Base-by-base conservation (phyloP, 2,113 vertebrate genomes). In the zebrafish (Danio rerio) region DNA sequence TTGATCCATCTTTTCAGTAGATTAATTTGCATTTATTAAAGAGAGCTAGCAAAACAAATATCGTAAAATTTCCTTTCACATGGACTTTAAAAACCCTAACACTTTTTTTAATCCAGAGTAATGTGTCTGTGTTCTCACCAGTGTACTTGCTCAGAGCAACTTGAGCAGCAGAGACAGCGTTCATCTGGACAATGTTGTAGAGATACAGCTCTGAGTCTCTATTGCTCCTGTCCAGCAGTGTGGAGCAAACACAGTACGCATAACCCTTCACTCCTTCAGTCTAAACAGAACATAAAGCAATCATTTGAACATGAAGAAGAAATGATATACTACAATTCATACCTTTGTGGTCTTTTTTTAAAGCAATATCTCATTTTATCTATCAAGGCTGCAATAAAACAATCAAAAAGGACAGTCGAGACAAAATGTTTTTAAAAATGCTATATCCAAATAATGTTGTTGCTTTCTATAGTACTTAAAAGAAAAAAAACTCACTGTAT, bases 181-280 rank as follows among this genome's bases (percentile, higher is more conserved):
- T 98, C 98, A 99, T 99, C 90, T 99, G 94, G 56, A 99, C 92
- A 53, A 98, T 98, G 89, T 97, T 97, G 92, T 98, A 99, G 71
- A 86, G 93, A 85, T 98, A 99, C 0, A 96, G 89, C 20, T 98
- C 97, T 7, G 96, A 95, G 83, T 96, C 95, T 90, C 97, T 93
- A 90, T 98, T 99, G 91, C 90, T 94, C 92, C 96, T 94, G 89
- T 99, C 96, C 89, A 98, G 94, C 84, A 99, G 89, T 0, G 95
- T 99, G 86, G 96, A 94, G 87, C 97, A 99, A 0, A 99, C 98
- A 96, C 97, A 99, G 84, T 94, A 94, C 0, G 96, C 96, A 83
- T 99, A 99, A 84, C 97, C 98, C 89, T 98, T 96, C 69, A 96
- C 97, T 81, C 98, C 98, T 82, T 99, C 98, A 6, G 90, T 95